Base-by-base conservation (phyloP, 2,113 vertebrate genomes). In the Trematocara stigmaticum region DNA sequence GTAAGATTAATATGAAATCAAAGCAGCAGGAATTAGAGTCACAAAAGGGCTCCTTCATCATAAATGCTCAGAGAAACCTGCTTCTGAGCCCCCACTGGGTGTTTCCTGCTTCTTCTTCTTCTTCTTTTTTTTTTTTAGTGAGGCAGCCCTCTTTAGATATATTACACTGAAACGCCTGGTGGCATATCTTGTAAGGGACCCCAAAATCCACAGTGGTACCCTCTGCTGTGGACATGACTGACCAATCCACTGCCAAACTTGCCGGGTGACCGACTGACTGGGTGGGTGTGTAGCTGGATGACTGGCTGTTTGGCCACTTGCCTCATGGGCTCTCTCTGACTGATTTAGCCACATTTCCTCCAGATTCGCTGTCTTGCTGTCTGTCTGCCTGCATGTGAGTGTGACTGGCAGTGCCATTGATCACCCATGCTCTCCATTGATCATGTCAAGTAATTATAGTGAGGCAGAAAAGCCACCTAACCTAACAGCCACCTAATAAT, bases 401-500 rank as follows among this genome's bases (percentile, higher is more conserved):
- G 52, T 89, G 89, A 92, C 87, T 84, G 90, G 79, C 93, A 88
- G 69, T 84, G 1, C n/a, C 90, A 94, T 91, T 89, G 95, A 94
- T 94, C 87, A 45, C 47, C 71, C 45, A 10, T 55, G 89, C 92
- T 90, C 89, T 45, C 64, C 71, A 94, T 93, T 51, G 93, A 94
- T 91, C 87, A 84, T 49, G 88, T 85, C 87, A 83, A 93, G 90
- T 92, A 88, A 93, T 93, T 92, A 93, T 84, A 83, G 81, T 64
- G 82, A 83, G 74, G 64, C 86, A 84, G 87, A 89, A 86, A 94
- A 93, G 86, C 86, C 87, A 85, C 83, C 81, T 88, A 79, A 92
- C 90, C 88, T 87, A 92, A 93, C 91, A 89, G 87, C 90, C 74
- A 91, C 89, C 90, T 90, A 90, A 94, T 93, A 87, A 92, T 92